phyloP scores from a whole-genome alignment of 2,888 invertebrate genomes.

The Euzetes globulus region DNA sequence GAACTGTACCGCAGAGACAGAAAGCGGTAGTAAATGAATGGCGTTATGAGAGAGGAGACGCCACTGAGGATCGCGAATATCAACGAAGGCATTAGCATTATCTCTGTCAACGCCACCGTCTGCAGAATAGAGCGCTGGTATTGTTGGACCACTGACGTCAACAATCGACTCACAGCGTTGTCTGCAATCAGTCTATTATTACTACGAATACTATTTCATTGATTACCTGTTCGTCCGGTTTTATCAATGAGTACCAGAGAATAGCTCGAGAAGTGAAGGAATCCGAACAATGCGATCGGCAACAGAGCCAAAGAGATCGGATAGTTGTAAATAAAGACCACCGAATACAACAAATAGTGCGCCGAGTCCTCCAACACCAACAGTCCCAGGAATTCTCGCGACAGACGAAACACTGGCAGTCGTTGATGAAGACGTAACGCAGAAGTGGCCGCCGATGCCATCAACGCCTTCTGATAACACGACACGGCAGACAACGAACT shows the following conservation, averaged over 20 bases:
- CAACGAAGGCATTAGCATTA: constrained; percentile 57
- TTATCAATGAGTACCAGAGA: constrained; percentile 81
- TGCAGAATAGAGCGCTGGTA: constrained; percentile 83
- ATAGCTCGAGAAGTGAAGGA: constrained; percentile 86
- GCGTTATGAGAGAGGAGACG: constrained; percentile 77
- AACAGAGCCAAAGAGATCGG: constrained; percentile 81
- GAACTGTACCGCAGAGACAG: constrained; percentile 84
- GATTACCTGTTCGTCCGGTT: constrained; percentile 50
- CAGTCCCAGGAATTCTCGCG: constrained; percentile 69
- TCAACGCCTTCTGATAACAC: constrained; percentile 80
- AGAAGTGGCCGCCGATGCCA: constrained; percentile 88
- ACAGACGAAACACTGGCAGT: constrained; percentile 62
- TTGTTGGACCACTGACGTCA: constrained; percentile 63
- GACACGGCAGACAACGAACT: constrained; percentile 17
- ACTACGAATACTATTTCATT: background rate
- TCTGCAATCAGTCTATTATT: background rate
- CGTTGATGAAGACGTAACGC: constrained; percentile 91
- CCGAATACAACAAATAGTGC: constrained; percentile 89
- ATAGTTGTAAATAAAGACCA: constrained; percentile 83
- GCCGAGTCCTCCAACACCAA: constrained; percentile 79
- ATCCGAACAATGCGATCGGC: constrained; percentile 82
- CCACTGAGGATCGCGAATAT: constrained; percentile 64
- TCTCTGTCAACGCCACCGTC: constrained; percentile 85
- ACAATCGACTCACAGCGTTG: background rate
- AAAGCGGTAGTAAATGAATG: constrained; percentile 96